Evolutionary conservation across 2,797 vertebrate genomes (phyloP), one percentile per base, ranked within the genome.

Genomic region (Gallinago nigripennis): DNA sequence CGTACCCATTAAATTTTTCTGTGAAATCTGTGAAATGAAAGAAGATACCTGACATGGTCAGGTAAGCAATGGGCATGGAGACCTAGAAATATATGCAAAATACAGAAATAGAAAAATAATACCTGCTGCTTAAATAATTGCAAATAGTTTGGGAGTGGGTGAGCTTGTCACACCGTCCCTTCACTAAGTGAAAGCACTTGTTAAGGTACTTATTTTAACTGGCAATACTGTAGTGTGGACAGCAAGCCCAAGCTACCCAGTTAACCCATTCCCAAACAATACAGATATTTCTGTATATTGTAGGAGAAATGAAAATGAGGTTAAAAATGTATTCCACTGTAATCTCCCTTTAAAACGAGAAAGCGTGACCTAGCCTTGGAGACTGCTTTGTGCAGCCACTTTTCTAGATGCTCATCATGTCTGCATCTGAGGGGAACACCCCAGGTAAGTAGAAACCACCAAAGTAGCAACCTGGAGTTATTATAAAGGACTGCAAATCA

Each of bases 111-210:
- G 5, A 72, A 54, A 76, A 19, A 28, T 57, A 50, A 57, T 69
- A 35, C 15, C 11, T n/a, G 10, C 17, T 54, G 19, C 64, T 76
- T 61, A 82, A 94, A 79, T 64, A 79, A 37, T 41, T 65, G 35
- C 50, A 69, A 14, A 28, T 65, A 10, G 0, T 0, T 50, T 64
- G 33, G 28, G 57, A 78, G 12, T 6, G 3, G 27, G 6, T 1
- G 1, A 77, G 18, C 31, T 68, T 75, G n/a, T 84, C 1, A 0
- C 11, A 6, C 16, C 73, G 16, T 19, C 30, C 5, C 17, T 83
- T 72, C 28, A 11, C 12, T 31, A 46, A 58, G 2, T 30, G n/a
- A 64, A 79, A 28, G 16, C 6, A 25, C 9, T 75, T 64, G 9
- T 50, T n/a, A 82, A 84, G 16, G 14, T n/a, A 2, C 12, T 84